These are phyloP conservation scores for Antigone vipio DNA, from an alignment of 2,113 vertebrate species.

Conservation along the genomic window DNA sequence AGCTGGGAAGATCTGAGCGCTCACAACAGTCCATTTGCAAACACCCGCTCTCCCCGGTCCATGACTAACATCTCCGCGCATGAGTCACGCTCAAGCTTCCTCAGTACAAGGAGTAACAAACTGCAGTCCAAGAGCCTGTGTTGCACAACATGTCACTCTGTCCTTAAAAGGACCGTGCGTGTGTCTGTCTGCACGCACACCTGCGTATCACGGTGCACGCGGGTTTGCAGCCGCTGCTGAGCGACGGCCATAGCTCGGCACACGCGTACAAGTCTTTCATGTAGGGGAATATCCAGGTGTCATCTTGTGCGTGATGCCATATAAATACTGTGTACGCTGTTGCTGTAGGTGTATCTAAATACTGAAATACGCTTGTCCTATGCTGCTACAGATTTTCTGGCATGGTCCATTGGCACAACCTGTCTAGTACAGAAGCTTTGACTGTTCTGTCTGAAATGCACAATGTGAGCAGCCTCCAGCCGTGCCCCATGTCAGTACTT, in stretches of 20 bases:
- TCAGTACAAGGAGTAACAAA: not conserved
- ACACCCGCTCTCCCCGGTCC: not conserved
- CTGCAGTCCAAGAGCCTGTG: not conserved
- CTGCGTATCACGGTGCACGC: accelerated
- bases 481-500: not conserved
- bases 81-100: constrained; percentile 1
- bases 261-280: not conserved
- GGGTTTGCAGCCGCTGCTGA: not conserved
- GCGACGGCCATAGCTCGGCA: not conserved
- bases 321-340: not conserved
- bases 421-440: not conserved
- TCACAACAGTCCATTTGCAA: not conserved
- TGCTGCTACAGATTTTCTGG: constrained; percentile 1
- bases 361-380: not conserved
- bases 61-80: not conserved
- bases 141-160: not conserved
- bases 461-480: not conserved
- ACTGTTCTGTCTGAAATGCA: not conserved
- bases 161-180: not conserved
- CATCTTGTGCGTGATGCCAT: not conserved
- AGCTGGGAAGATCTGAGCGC: not conserved
- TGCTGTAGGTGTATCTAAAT: not conserved
- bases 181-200: not conserved
- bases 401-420: not conserved
- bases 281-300: not conserved